Conservation (phyloP, 2,888 invertebrate species). For the Pseudanteris insignis region DNA sequence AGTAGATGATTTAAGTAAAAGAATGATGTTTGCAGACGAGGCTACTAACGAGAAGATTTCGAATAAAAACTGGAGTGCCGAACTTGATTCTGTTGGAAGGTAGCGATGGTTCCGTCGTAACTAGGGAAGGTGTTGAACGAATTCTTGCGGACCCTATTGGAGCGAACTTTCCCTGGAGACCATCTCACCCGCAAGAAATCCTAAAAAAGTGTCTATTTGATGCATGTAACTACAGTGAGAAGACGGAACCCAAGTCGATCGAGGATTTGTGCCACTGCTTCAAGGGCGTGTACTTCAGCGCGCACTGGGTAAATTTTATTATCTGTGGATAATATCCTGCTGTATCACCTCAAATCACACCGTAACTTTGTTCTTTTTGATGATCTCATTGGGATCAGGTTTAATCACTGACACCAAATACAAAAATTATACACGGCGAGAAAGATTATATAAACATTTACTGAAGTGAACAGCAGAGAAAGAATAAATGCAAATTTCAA, state of each 20-base stretch:
- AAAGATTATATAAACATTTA: no score
- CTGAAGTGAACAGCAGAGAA: no score
- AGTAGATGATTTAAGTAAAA: background rate
- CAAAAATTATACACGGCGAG: no score
- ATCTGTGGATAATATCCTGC: no score
- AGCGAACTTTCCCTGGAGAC: constrained; percentile 80
- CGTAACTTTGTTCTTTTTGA: no score
- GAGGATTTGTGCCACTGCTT: constrained; percentile 73
- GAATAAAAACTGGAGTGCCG: constrained; percentile 80
- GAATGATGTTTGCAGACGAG: constrained; percentile 71
- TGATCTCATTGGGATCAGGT: no score
- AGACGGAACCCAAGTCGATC: constrained; percentile 68
- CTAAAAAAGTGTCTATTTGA: constrained; percentile 64
- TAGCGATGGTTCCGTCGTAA: constrained; percentile 74
- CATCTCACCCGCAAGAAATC: constrained; percentile 69
- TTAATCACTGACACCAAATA: no score
- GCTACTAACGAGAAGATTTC: constrained; percentile 77
- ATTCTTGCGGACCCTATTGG: constrained; percentile 77
- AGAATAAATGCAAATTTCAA: no score
- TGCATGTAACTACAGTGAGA: constrained; percentile 60
- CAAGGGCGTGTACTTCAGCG: constrained; percentile 86
- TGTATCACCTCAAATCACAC: no score
- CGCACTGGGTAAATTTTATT: constrained; percentile 85
- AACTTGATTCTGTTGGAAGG: constrained; percentile 77
- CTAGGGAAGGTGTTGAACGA: constrained; percentile 72